Conservation (phyloP, 2,888 invertebrate species). For the Perdita meconis region DNA sequence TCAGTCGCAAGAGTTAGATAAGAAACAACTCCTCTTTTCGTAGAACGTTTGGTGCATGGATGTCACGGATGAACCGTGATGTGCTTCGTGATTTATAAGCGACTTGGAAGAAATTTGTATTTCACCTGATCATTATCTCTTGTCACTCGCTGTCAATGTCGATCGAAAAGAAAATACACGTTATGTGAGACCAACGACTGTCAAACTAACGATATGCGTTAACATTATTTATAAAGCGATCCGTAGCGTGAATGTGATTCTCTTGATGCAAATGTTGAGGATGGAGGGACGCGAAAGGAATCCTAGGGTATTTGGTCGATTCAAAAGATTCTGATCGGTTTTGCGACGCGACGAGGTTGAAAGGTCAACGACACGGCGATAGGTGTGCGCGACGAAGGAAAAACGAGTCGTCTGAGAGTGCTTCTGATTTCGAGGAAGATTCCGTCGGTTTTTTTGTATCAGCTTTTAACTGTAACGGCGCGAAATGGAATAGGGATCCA, state of each 20-base stretch:
- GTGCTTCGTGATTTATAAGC: constrained; percentile 31
- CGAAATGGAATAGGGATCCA: constrained; percentile 44
- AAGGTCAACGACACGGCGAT: constrained; percentile 22
- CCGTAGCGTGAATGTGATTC: constrained; percentile 43
- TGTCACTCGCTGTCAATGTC: constrained; percentile 41
- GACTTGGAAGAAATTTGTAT: constrained; percentile 21
- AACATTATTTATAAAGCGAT: constrained; percentile 48
- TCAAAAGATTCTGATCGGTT: constrained; percentile 29
- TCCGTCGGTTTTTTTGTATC: constrained; percentile 66
- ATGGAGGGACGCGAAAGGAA: constrained; percentile 23
- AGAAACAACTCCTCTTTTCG: neutral
- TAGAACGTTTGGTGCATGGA: constrained; percentile 11
- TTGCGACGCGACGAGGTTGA: constrained; percentile 26
- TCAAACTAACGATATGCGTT: constrained; percentile 38
- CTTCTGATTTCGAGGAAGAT: constrained; percentile 51
- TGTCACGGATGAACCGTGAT: constrained; percentile 73
- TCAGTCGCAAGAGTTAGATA: neutral
- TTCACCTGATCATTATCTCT: constrained; percentile 32
- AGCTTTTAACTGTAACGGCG: constrained; percentile 61
- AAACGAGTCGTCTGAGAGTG: constrained; percentile 44
- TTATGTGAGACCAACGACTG: constrained; percentile 49
- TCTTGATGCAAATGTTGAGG: constrained; percentile 24
- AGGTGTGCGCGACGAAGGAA: constrained; percentile 22
- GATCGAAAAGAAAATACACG: constrained; percentile 20
- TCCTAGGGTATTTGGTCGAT: constrained; percentile 33